phyloP scores from a whole-genome alignment of 2,888 invertebrate genomes.

The Polyploca ridens region DNA sequence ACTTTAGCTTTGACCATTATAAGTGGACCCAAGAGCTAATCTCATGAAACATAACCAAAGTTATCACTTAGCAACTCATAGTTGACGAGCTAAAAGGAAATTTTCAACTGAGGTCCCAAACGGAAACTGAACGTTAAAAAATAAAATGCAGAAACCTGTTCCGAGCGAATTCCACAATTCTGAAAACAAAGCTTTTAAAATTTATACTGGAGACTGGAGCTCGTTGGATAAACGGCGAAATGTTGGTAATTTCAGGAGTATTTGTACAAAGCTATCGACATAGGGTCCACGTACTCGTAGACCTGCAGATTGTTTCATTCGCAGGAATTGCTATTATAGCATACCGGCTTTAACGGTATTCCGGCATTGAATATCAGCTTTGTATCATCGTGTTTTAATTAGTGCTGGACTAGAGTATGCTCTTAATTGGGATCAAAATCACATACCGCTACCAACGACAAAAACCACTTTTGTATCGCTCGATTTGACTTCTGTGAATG shows the following conservation, averaged over 20 bases:
- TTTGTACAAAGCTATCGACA: conserved; percentile 7
- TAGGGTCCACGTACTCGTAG: background rate
- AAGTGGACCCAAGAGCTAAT: too few relatives aligned
- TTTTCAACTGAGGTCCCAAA: background rate
- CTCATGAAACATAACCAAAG: too few relatives aligned
- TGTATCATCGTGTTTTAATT: background rate
- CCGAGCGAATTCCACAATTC: background rate
- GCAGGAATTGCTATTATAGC: background rate
- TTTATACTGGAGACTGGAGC: background rate
- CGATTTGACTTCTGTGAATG: too few relatives aligned
- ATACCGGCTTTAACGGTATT: background rate
- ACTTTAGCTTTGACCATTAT: too few relatives aligned
- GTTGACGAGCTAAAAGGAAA: background rate
- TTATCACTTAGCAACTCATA: too few relatives aligned
- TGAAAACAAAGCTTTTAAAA: conserved; percentile 1
- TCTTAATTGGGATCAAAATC: background rate
- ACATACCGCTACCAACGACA: too few relatives aligned
- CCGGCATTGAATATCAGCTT: background rate
- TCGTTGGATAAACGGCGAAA: background rate
- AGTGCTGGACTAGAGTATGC: background rate
- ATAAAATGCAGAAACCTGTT: background rate
- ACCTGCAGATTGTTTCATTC: background rate
- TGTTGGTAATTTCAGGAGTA: background rate
- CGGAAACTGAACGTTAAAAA: background rate
- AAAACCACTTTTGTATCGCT: background rate